Conservation (phyloP, 2,888 invertebrate genomes). For the Macrosoma leucophasiata region DNA sequence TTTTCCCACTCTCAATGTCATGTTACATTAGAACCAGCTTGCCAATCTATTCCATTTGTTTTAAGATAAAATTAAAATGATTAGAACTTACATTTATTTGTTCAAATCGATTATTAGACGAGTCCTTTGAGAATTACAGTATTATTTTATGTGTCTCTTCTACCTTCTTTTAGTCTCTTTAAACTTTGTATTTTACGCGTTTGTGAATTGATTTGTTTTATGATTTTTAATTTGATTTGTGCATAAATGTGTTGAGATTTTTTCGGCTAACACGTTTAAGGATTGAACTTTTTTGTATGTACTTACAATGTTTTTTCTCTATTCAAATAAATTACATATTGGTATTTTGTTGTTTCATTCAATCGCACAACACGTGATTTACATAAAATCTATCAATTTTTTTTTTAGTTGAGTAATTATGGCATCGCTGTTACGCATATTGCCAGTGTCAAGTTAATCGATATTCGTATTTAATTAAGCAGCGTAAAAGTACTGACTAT, state of each 20-base stretch:
- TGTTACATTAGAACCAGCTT: conserved; percentile 35
- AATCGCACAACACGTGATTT: not conserved
- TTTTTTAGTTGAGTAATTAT: no score
- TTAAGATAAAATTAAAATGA: conserved; percentile 29
- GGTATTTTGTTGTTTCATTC: no score
- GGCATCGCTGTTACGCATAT: no score
- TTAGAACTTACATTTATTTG: conserved; percentile 29
- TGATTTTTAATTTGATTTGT: conserved; percentile 32
- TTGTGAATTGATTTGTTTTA: conserved; percentile 28
- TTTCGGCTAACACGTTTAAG: conserved; percentile 34
- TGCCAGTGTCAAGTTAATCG: no score
- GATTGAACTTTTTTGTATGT: conserved; percentile 55
- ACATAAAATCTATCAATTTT: not conserved
- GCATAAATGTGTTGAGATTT: conserved; percentile 29
- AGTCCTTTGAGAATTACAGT: no score
- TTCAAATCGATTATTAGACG: conserved; percentile 23
- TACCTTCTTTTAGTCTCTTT: conserved; percentile 24
- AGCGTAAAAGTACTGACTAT: no score
- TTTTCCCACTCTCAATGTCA: conserved; percentile 12
- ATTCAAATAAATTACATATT: conserved; percentile 54
- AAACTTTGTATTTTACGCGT: conserved; percentile 25
- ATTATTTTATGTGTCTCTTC: conserved; percentile 31
- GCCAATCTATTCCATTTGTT: conserved; percentile 37
- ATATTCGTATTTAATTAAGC: no score
- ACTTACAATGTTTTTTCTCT: conserved; percentile 61